Evolutionary conservation across 2,888 invertebrate genomes (phyloP), one percentile per base, ranked within the genome.

Genomic region (Leptopilina myrica): DNA sequence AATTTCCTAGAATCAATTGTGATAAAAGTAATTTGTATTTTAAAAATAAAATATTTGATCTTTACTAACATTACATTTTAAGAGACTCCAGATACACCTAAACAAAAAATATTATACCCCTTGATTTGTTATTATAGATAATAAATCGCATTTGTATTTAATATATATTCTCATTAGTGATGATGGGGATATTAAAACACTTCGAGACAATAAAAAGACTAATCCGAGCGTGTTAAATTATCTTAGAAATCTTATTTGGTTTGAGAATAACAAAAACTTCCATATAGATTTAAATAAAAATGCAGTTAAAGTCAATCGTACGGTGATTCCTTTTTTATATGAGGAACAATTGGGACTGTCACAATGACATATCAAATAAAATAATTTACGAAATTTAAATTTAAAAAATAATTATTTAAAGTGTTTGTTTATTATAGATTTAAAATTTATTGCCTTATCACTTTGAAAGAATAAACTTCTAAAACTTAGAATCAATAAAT

Each of bases 171-270:
- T 33, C 33, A 33, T 33, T 33, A 33, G 33, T 33, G 33, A 33
- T 33, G 33, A 33, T 33, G 33, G 5, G 33, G 5, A 33, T 33
- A 33, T 33, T 8, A 62, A 62, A 20, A 62, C 20, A 62, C 20
- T 62, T 20, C 62, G 15, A 20, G 62, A 62, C 15, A 20, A 20
- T 62, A 1, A 20, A 62, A 62, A 62, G 62, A 20, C 62, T 62
- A 62, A 62, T 62, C 20, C n/a, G 20, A 62, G 62, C 62, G 20
- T 15, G 62, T 20, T 62, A 62, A 62, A 62, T 62, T 62, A 20
- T 20, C 62, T 62, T 62, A 62, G 8, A 62, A 59, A 59, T 59
- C 59, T 59, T 59, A 59, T 59, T 62, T 20, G 1, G 62, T 20
- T 20, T 8, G 20, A 8, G 20, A 8, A 62, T 8, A 62, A n/a